These are phyloP conservation scores for Spilarctia lutea DNA, from an alignment of 2,888 invertebrate genomes.

Conservation along the genomic window DNA sequence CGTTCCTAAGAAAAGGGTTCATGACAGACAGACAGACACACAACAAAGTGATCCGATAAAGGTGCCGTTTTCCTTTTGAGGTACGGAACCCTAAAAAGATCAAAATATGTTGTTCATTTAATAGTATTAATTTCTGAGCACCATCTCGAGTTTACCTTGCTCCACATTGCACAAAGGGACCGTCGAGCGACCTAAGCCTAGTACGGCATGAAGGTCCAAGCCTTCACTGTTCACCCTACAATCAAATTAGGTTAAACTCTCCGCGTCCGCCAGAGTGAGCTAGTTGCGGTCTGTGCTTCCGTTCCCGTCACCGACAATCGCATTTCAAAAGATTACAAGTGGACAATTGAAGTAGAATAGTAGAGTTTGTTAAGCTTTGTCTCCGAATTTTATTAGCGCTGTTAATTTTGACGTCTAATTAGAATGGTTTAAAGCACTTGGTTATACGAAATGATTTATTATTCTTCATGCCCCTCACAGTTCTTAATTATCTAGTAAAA, in stretches of 20 bases:
- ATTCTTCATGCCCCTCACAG: not conserved
- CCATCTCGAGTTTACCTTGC: conserved; percentile 43
- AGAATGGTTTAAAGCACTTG: conserved; percentile 17
- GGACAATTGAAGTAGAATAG: conserved; percentile 51
- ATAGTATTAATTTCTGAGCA: conserved; percentile 29
- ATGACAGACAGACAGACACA: no score
- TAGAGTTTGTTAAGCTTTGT: conserved; percentile 38
- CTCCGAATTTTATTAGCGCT: conserved; percentile 46
- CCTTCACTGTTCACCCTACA: conserved; percentile 59
- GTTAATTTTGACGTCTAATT: conserved; percentile 46
- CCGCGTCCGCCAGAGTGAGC: conserved; percentile 44
- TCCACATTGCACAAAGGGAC: conserved; percentile 42
- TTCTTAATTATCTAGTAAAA: conserved; percentile 7
- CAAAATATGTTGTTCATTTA: not conserved
- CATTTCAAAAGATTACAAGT: conserved; percentile 52
- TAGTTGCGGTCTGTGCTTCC: conserved; percentile 41
- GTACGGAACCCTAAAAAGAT: no score
- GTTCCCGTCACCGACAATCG: conserved; percentile 29
- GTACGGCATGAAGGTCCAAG: conserved; percentile 47
- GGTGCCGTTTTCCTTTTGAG: no score
- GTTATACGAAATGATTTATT: not conserved
- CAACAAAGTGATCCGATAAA: no score
- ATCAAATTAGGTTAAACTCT: conserved; percentile 76
- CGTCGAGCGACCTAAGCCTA: conserved; percentile 37
- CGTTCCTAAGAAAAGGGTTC: no score